Base-by-base conservation (phyloP, 2,797 vertebrate species). In the Gymnothorax javanicus region DNA sequence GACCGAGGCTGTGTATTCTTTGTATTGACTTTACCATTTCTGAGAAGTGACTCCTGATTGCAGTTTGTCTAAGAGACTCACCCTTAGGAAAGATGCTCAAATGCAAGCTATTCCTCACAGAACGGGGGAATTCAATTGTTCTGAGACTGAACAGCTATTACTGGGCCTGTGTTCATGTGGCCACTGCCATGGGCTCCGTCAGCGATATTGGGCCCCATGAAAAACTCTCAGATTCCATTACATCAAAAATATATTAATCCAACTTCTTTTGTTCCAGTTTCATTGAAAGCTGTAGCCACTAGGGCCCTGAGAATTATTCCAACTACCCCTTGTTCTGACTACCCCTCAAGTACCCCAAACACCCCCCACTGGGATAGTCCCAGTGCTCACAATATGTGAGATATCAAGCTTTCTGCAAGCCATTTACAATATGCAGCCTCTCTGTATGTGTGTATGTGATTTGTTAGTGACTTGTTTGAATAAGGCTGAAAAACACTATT, bases 21-120 rank as follows among this genome's bases (percentile, higher is more conserved):
- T 69, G 59, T 52, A 81, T 57, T 33, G 60, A 82, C 77, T 59
- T 81, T 9, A 2, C 25, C 43, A 77, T 23, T 82, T 25, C 50
- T 62, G 33, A 86, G 75, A 64, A 52, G 67, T 86, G 43, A 23
- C 5, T 7, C 25, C 69, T 85, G 59, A 81, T 67, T 86, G 59
- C 11, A 73, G 27, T 27, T 58, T 79, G 33, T 50, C 15, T 69
- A 56, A 69, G 62, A 83, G 73, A 12, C 27, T 73, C 27, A 43
- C 8, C 43, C 43, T 50, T 27, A 52, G 73, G 11, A 52, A 4
- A 33, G 43, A 50, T 20, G 73, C 71, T 75, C 13, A 52, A 77
- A 52, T 77, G 73, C 15, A 1, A 43, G 27, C 4, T 1, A 6
- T 73, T 73, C 69, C 13, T 7, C 4, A 9, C 62, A 67, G 13